These are phyloP conservation scores for Pharmacophagus antenor DNA, from an alignment of 2,888 invertebrate genomes.

Conservation along the genomic window DNA sequence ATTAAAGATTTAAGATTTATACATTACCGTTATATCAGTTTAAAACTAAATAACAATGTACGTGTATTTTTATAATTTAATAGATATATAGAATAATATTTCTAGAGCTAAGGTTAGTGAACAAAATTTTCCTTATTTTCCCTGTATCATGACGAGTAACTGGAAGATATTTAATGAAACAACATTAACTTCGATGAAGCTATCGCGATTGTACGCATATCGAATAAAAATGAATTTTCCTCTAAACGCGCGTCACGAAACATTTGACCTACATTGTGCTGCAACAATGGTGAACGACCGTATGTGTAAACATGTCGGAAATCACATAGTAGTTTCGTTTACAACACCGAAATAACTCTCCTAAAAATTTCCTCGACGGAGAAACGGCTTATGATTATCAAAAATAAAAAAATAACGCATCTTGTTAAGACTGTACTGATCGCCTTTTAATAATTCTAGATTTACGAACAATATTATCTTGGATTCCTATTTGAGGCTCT, in stretches of 20 bases:
- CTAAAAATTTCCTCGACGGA: constrained; percentile 11
- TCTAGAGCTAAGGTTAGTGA: too few species aligned
- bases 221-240: constrained; percentile 7
- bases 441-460: too few species aligned
- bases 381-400: constrained; percentile 6
- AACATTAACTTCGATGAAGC: neutral
- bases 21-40: neutral
- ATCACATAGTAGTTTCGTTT: constrained; percentile 32
- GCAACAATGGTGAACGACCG: constrained; percentile 56
- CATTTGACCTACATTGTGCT: constrained; percentile 38
- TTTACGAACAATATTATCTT: too few species aligned
- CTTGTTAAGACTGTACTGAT: neutral
- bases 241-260: constrained; percentile 23
- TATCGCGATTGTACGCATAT: constrained; percentile 1
- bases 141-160: neutral
- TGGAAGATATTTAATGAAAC: neutral
- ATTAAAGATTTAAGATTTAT: too few species aligned
- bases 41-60: too few species aligned
- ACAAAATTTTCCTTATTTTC: neutral
- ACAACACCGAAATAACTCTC: constrained; percentile 25
- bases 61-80: too few species aligned
- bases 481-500: too few species aligned
- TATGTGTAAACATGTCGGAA: constrained; percentile 45
- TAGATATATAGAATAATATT: too few species aligned
- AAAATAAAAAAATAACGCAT: constrained; percentile 23